These are phyloP conservation scores for Gymnocephalus cernua DNA, from an alignment of 2,113 vertebrate species.

Conservation along the genomic window DNA sequence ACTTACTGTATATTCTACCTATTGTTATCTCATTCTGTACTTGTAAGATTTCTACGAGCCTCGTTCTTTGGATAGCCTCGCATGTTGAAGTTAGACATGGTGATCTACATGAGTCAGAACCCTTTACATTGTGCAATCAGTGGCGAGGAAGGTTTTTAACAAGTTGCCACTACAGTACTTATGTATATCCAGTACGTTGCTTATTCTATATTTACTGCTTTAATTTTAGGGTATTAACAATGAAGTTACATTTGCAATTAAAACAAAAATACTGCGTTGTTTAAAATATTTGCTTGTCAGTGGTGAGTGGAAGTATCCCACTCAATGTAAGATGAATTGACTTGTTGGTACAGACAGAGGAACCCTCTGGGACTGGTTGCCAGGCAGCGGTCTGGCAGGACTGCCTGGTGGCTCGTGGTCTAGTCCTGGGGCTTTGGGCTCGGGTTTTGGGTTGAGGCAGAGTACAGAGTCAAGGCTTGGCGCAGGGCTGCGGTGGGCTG, in stretches of 20 bases:
- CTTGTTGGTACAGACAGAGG: neutral
- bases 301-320: neutral
- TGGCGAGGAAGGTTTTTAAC: too few species aligned
- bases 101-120: too few species aligned
- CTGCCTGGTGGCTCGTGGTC: constrained; percentile 16
- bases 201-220: neutral
- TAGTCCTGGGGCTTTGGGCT: constrained; percentile 20
- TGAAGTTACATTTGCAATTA: neutral
- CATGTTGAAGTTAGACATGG: too few species aligned
- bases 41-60: too few species aligned
- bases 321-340: neutral
- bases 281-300: neutral
- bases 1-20: neutral
- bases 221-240: neutral
- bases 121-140: too few species aligned
- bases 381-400: constrained; percentile 23
- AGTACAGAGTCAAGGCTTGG: constrained; percentile 52
- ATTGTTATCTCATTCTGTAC: neutral
- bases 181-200: too few species aligned
- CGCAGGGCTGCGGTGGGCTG: constrained; percentile 85
- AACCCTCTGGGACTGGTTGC: neutral
- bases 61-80: too few species aligned
- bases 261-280: neutral
- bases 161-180: neutral
- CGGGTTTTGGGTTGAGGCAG: constrained; percentile 33